phyloP scores from a whole-genome alignment of 2,113 vertebrate genomes.

The Perognathus longimembris region DNA sequence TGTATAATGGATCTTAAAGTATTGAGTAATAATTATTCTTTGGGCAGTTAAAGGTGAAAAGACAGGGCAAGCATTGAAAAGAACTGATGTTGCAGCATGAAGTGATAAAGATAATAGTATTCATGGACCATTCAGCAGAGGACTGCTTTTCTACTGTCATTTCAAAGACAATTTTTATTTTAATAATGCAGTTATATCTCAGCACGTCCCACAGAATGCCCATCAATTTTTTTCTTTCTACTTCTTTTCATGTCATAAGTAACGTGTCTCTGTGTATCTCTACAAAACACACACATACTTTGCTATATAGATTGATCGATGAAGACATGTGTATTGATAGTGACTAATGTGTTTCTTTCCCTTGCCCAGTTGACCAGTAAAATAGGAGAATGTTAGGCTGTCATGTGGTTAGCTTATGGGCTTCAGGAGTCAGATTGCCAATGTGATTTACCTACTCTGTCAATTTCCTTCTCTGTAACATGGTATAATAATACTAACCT shows the following conservation, averaged over 20 bases:
- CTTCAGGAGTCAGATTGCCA: not conserved
- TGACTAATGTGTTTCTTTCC: not conserved
- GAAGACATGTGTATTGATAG: too few species aligned
- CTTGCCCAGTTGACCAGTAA: not conserved
- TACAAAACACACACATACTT: too few species aligned
- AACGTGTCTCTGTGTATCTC: not conserved
- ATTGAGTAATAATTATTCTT: not conserved
- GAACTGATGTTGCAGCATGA: not conserved
- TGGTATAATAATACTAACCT: not conserved
- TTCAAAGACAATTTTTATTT: slow-evolving; percentile 26
- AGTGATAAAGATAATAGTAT: slow-evolving; percentile 1
- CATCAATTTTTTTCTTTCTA: not conserved
- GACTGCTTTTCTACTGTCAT: not conserved
- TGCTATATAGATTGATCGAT: not conserved
- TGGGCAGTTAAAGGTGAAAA: not conserved
- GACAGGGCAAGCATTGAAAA: slow-evolving; percentile 15
- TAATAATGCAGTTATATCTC: not conserved
- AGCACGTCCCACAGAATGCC: not conserved
- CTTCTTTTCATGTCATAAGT: not conserved
- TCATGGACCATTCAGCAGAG: not conserved
- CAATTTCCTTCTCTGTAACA: not conserved
- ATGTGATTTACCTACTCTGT: not conserved
- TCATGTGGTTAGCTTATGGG: not conserved
- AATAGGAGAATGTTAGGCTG: not conserved
- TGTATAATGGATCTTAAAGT: slow-evolving; percentile 46